Conservation (phyloP, 2,888 invertebrate species). For the Apodemia hepburni region DNA sequence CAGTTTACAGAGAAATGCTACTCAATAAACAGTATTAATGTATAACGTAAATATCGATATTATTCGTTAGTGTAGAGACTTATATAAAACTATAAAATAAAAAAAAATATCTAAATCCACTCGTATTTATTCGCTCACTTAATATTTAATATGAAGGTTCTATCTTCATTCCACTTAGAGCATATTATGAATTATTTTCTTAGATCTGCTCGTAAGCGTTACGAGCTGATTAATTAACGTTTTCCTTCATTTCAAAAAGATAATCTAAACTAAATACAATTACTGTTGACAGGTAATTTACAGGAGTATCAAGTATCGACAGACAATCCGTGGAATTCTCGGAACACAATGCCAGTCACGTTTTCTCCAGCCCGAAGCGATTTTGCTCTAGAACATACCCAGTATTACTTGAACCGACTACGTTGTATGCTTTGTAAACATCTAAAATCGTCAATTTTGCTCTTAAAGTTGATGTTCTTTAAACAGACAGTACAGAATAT, state of each 20-base stretch:
- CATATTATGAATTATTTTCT: too few relatives aligned
- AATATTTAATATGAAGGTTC: too few relatives aligned
- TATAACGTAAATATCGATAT: too few relatives aligned
- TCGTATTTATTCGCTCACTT: too few relatives aligned
- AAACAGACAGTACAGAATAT: not conserved
- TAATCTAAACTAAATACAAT: not conserved
- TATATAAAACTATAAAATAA: too few relatives aligned
- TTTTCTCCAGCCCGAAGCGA: constrained; percentile 10
- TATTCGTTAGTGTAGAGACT: too few relatives aligned
- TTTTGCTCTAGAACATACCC: constrained; percentile 12
- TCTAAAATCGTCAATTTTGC: constrained; percentile 16
- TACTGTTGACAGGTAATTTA: constrained; percentile 7
- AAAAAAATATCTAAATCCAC: too few relatives aligned
- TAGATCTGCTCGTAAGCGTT: too few relatives aligned
- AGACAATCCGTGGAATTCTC: constrained; percentile 15
- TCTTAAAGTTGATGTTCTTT: constrained; percentile 9
- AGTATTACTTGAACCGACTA: constrained; percentile 17
- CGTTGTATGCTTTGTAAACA: constrained; percentile 15
- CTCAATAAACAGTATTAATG: too few relatives aligned
- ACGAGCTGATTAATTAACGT: too few relatives aligned
- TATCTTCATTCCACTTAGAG: too few relatives aligned
- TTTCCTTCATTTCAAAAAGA: not conserved
- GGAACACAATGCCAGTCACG: constrained; percentile 17
- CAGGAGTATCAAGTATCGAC: constrained; percentile 12
- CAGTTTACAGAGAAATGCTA: too few relatives aligned